Evolutionary conservation across 2,797 vertebrate genomes (phyloP), one percentile per base, ranked within the genome.

Genomic region (Periophthalmus magnuspinnatus): DNA sequence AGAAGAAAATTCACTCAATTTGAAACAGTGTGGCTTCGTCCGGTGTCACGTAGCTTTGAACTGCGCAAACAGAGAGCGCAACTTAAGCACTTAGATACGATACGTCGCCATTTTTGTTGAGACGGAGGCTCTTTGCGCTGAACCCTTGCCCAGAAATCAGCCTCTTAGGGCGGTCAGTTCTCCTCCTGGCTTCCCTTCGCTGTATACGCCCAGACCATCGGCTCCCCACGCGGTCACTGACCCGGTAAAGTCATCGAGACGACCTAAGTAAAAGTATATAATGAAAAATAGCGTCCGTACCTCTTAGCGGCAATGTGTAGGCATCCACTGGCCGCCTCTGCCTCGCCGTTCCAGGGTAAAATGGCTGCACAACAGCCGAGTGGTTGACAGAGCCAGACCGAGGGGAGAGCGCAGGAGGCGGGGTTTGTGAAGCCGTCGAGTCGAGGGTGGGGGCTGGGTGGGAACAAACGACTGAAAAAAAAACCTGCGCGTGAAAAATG

Each of bases 301-400:
- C 90, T 87, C 84, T 80, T 13, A 84, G 32, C 75, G 72, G 72
- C 5, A 81, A 65, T 69, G 79, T 58, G 71, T 85, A 72, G 73
- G 78, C 85, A 85, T 90, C 83, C 81, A 85, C 81, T 74, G 58
- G 73, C 78, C 54, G 69, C 65, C 65, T 76, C 79, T 82, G 79
- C 17, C 70, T 78, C 77, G 87, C 81, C 69, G 81, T 75, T 89
- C 77, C 84, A 78, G 83, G 69, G 82, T 88, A 91, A 91, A 91
- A 91, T 91, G 90, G 90, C 90, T 85, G 90, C 86, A 87, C 83
- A 84, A 86, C 83, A 82, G 84, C 75, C 64, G 82, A 79, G 83
- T 78, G 82, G 82, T 80, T 84, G 85, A 82, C 72, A 79, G 84
- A 82, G 84, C 74, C 83, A 69, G 78, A 73, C 79, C 76, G 72